phyloP scores from a whole-genome alignment of 2,797 vertebrate genomes.

The Apogon talboti region DNA sequence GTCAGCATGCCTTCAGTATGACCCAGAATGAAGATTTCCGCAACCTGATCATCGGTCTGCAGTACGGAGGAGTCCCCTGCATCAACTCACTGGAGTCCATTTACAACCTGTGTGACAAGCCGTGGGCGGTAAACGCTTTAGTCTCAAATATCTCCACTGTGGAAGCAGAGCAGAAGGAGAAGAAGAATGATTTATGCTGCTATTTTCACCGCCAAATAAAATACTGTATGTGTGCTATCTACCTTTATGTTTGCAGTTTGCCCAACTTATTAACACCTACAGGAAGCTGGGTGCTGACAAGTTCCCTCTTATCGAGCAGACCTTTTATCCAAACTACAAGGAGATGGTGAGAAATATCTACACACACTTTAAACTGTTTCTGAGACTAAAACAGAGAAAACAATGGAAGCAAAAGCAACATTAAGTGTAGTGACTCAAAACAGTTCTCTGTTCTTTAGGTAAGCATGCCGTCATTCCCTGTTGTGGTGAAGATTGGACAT shows the following conservation, averaged over 20 bases:
- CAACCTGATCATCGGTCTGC: constrained; percentile 94
- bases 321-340: constrained; percentile 97
- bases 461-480: constrained; percentile 95
- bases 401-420: not conserved
- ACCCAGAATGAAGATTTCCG: constrained; percentile 97
- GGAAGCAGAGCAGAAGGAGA: constrained; percentile 15
- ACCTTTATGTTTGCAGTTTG: constrained; percentile 85
- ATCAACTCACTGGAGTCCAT: constrained; percentile 95
- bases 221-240: constrained; percentile 1
- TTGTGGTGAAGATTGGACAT: constrained; percentile 98
- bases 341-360: constrained; percentile 91
- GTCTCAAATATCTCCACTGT: constrained; percentile 17
- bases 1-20: constrained; percentile 97
- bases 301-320: constrained; percentile 97
- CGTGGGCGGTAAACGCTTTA: constrained; percentile 91
- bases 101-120: constrained; percentile 98
- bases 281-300: constrained; percentile 92
- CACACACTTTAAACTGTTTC: not conserved
- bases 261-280: constrained; percentile 93
- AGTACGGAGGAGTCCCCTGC: constrained; percentile 92
- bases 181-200: not conserved
- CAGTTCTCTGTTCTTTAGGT: constrained; percentile 80
- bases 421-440: not conserved
- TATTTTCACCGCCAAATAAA: not conserved
- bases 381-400: not conserved